Base-by-base conservation (phyloP, 1,140 invertebrate species). In the Bacillus rossius region DNA sequence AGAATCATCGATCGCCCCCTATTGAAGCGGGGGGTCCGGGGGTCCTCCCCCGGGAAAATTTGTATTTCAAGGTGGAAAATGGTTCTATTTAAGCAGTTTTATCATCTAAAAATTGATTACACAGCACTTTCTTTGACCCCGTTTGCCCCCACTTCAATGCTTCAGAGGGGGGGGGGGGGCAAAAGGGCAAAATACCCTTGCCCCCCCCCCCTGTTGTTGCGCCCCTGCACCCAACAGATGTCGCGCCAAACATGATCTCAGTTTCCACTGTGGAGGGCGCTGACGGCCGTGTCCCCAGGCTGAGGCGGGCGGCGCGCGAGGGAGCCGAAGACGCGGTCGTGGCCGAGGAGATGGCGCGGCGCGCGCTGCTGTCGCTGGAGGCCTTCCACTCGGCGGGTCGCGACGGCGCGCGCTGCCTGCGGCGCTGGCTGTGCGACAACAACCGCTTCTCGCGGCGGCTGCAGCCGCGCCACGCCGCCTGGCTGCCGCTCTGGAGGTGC, bases 401-500 rank as follows among this genome's bases (percentile, higher is more conserved):
- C 49, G 69, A 78, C 59, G 65, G 72, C 19, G 77, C 76, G 0
- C 72, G 73, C 29, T 88, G 85, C 65, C 67, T 88, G n/a, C 76
- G 80, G 22, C 75, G 78, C 57, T 71, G 73, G 7, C 69, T 88
- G 1, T 88, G 85, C 65, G 73, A 83, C 38, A 81, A 84, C 29
- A 87, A 87, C 66, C 80, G 72, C 55, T 77, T 75, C 56, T 82
- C 82, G 0, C 79, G 78, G 53, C 66, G 68, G 17, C 66, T 78
- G 25, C 62, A 67, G 0, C 76, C 79, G 41, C 74, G 71, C 10
- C 79, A 78, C 40, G 79, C 78, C 67, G 78, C 84, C 61, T 84
- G 83, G 81, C 67, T 86, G 45, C 85, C 86, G 13, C 72, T 86
- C 48, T 87, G 84, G 84, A 84, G 85, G 85, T 87, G 76, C 5